phyloP scores from a whole-genome alignment of 2,888 invertebrate genomes.

The Caenorhabditis sulstoni region DNA sequence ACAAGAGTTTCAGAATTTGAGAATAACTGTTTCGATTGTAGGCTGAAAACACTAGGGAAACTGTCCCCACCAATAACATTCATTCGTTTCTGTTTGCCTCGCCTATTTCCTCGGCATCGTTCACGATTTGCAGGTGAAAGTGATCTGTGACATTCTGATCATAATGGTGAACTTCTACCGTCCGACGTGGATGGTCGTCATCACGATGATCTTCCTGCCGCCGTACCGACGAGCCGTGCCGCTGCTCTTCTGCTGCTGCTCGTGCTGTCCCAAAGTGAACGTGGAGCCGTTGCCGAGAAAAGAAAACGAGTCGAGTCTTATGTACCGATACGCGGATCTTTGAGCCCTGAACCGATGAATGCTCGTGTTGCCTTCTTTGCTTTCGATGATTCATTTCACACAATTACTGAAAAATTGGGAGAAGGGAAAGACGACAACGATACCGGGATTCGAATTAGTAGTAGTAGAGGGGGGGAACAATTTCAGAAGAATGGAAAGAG shows the following conservation, averaged over 20 bases:
- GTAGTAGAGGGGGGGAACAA: neutral
- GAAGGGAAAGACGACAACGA: neutral
- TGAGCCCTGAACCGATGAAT: too few relatives aligned
- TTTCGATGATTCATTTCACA: constrained; percentile 9
- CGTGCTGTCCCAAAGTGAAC: constrained; percentile 63
- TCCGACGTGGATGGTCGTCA: constrained; percentile 62
- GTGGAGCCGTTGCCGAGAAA: constrained; percentile 66
- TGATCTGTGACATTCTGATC: constrained; percentile 50
- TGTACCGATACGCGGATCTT: constrained; percentile 69
- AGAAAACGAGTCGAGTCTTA: constrained; percentile 63
- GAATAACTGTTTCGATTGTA: too few relatives aligned
- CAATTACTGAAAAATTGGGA: constrained; percentile 17
- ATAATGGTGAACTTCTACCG: constrained; percentile 63
- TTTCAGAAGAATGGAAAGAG: neutral
- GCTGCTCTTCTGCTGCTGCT: constrained; percentile 63
- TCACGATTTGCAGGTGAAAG: constrained; percentile 30
- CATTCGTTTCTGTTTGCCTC: too few relatives aligned
- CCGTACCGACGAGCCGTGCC: constrained; percentile 67
- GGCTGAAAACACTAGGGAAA: too few relatives aligned
- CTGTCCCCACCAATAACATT: too few relatives aligned
- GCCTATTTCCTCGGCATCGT: too few relatives aligned
- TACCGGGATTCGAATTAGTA: too few relatives aligned
- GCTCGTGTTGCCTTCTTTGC: neutral
- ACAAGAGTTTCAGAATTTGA: too few relatives aligned
- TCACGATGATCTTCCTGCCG: constrained; percentile 65